Conservation (phyloP, 2,113 vertebrate species). For the Seriola aureovittata region DNA sequence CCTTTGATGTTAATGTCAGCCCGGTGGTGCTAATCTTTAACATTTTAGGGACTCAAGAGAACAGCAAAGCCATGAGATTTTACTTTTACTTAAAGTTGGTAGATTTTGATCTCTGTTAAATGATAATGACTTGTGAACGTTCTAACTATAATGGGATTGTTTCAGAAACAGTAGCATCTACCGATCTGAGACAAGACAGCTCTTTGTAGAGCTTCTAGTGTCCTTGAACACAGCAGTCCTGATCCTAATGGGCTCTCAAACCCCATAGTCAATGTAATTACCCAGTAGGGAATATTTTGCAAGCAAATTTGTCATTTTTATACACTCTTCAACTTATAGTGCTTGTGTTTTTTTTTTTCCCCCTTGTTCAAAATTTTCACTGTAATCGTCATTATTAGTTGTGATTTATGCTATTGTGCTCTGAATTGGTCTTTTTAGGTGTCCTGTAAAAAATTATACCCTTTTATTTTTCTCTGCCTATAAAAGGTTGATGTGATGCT, state of each 20-base stretch:
- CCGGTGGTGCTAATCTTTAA: conserved; percentile 71
- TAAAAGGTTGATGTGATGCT: conserved; percentile 74
- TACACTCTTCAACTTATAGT: conserved; percentile 68
- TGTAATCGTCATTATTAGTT: conserved; percentile 65
- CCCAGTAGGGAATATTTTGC: conserved; percentile 62
- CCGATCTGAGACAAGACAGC: conserved; percentile 68
- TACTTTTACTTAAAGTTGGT: conserved; percentile 5
- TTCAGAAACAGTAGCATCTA: conserved; percentile 82
- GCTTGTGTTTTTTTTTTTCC: conserved; percentile 48
- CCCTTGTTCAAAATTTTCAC: conserved; percentile 54
- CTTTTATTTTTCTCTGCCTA: conserved; percentile 72
- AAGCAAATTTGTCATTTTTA: conserved; percentile 74
- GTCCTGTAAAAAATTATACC: conserved; percentile 70
- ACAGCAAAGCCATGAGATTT: conserved; percentile 31
- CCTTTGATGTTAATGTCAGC: conserved; percentile 61
- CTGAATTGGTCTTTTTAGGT: conserved; percentile 67
- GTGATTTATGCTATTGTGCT: conserved; percentile 65
- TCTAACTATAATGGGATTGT: conserved; percentile 38
- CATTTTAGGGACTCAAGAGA: conserved; percentile 50
- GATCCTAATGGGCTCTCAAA: conserved; percentile 50
- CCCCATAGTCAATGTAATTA: conserved; percentile 52
- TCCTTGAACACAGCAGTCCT: conserved; percentile 51
- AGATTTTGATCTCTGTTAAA: conserved; percentile 38
- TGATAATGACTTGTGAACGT: conserved; percentile 30
- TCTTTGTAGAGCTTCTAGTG: conserved; percentile 63